These are phyloP conservation scores for Plagodis pulveraria DNA, from an alignment of 2,888 invertebrate genomes.

Conservation along the genomic window DNA sequence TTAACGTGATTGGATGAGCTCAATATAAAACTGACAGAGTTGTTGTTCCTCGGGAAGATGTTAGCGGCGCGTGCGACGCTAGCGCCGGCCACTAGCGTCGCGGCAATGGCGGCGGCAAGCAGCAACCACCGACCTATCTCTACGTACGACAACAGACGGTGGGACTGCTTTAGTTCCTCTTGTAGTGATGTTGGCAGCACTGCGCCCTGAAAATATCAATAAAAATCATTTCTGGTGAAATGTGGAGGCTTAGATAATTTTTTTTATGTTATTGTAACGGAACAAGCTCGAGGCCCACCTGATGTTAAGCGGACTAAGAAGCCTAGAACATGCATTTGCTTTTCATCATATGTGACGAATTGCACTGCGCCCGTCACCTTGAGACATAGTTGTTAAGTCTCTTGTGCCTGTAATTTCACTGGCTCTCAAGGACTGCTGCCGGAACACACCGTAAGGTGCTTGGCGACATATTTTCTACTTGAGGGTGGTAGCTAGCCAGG, in stretches of 20 bases:
- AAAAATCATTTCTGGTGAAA: neutral
- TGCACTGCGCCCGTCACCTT: too few species aligned
- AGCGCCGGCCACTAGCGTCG: constrained; percentile 43
- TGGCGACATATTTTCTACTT: too few species aligned
- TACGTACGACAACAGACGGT: constrained; percentile 64
- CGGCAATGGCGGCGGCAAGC: constrained; percentile 56
- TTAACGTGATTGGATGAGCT: constrained; percentile 54
- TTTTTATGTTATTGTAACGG: too few species aligned
- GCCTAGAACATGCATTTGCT: too few species aligned
- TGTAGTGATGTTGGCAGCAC: constrained; percentile 60
- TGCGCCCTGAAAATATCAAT: constrained; percentile 65
- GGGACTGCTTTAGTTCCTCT: constrained; percentile 62
- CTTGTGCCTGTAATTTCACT: too few species aligned
- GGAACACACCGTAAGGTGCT: too few species aligned
- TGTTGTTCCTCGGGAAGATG: constrained; percentile 60
- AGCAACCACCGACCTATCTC: constrained; percentile 72
- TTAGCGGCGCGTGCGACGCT: constrained; percentile 51
- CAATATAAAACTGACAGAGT: constrained; percentile 71
- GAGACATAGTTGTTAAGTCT: too few species aligned
- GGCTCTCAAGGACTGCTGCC: too few species aligned
- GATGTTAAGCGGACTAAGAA: too few species aligned
- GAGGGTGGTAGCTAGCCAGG: too few species aligned
- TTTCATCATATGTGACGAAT: too few species aligned
- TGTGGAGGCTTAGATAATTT: neutral
- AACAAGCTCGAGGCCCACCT: too few species aligned